Evolutionary conservation across 2,113 vertebrate genomes (phyloP).

Genomic region (Pimephales promelas): DNA sequence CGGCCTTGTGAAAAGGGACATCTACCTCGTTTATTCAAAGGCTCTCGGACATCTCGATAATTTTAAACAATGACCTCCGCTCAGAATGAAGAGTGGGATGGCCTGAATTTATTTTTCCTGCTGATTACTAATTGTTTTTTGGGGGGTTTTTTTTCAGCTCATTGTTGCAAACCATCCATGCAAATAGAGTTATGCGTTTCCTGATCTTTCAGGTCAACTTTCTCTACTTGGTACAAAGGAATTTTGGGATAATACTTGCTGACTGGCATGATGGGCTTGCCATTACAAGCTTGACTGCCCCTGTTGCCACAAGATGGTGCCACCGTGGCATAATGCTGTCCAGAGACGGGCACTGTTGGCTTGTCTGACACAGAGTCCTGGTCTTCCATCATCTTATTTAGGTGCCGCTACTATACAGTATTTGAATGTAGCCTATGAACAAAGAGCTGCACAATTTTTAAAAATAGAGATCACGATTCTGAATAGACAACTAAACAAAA

Average conservation of each 20-base stretch:
- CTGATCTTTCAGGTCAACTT: constrained; percentile 1
- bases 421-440: neutral
- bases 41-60: constrained; percentile 51
- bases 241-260: constrained; percentile 17
- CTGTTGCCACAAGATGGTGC: constrained; percentile 74
- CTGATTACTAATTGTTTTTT: constrained; percentile 40
- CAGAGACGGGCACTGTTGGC: neutral
- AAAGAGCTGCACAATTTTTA: neutral
- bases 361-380: neutral
- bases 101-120: constrained; percentile 27
- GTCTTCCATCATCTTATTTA: neutral
- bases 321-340: constrained; percentile 50
- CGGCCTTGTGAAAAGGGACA: constrained; percentile 59
- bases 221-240: neutral
- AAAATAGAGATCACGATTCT: too few relatives aligned
- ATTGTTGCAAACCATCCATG: constrained; percentile 33
- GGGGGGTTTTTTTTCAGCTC: constrained; percentile 21
- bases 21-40: constrained; percentile 45
- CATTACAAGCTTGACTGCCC: neutral
- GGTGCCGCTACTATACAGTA: neutral
- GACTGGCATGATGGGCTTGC: neutral
- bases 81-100: constrained; percentile 37
- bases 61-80: constrained; percentile 59
- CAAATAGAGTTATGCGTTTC: constrained; percentile 11
- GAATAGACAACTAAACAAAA: too few relatives aligned